Base-by-base conservation (phyloP, 2,113 vertebrate genomes). In the Anseranas semipalmata region DNA sequence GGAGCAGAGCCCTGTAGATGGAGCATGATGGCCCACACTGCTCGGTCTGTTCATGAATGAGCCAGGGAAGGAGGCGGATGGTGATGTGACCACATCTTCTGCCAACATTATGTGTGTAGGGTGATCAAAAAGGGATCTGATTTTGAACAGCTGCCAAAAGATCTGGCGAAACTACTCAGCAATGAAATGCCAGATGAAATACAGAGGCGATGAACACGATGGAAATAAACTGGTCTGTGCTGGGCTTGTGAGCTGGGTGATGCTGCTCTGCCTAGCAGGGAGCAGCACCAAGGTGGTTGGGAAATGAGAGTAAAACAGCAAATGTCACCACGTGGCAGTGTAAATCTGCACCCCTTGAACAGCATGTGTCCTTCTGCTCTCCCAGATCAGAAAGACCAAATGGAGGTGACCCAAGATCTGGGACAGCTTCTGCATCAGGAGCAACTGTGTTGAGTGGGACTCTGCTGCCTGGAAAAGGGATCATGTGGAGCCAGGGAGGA, bases 361-460 rank as follows among this genome's bases (percentile, higher is more conserved):
- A 25, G 5, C 1, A 5, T 45, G 6, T 1, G 4, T 0, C 0
- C 2, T 78, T 68, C 53, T 75, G n/a, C 46, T 68, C 18, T 41
- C 37, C 17, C 2, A 1, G 30, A 30, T 91, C 11, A 71, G 41
- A 67, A 55, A 39, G 43, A 30, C 19, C 15, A 63, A 9, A 68
- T 7, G 5, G 37, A 80, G 10, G 56, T 1, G 15, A 58, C 11
- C 10, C 24, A 66, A 66, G 45, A 3, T 30, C 41, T 70, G 59
- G 8, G 32, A 37, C 46, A 70, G 46, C 24, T 66, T 62, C 60
- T 81, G n/a, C 28, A 41, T 7, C 9, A 30, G 11, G 2, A 81
- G 12, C 9, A 87, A 28, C 7, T 3, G 9, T 19, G 27, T 53
- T 2, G 7, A 12, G 33, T 19, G 28, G 21, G 6, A 68, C 16